Conservation (phyloP, 2,888 invertebrate species). For the Nemotelus nigrinus region DNA sequence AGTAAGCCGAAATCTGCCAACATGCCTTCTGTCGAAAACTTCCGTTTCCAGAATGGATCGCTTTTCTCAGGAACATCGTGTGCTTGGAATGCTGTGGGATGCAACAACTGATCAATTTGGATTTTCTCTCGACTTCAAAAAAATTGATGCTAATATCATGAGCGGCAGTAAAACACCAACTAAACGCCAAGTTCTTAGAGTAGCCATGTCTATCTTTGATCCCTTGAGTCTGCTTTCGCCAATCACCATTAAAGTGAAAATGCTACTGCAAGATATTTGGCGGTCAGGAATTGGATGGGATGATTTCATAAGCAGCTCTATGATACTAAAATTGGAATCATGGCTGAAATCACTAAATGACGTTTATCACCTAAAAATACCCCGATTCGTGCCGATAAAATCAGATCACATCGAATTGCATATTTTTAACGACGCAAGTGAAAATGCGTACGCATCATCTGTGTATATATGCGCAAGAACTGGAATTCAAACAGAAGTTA, state of each 20-base stretch:
- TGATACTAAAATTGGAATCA: background rate
- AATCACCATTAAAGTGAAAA: background rate
- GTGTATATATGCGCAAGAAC: background rate
- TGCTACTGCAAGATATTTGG: background rate
- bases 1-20: too few species aligned
- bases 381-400: background rate
- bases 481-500: background rate
- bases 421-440: conserved; percentile 15
- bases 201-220: background rate
- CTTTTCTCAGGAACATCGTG: too few species aligned
- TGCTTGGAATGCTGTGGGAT: too few species aligned
- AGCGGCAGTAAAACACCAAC: background rate
- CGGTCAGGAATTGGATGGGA: conserved; percentile 1
- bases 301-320: background rate
- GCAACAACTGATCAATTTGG: too few species aligned
- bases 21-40: too few species aligned
- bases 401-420: background rate
- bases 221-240: background rate
- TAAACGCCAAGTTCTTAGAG: background rate
- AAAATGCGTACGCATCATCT: conserved; percentile 10
- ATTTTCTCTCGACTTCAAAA: too few species aligned
- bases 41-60: too few species aligned
- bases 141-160: too few species aligned
- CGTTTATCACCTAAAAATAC: conserved; percentile 8
- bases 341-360: background rate